Percentiles rank a stretch among this genome's conserved stretches.
Evolutionary conservation across 2,797 vertebrate species (phyloP).

Genomic region (Bucorvus abyssinicus): DNA sequence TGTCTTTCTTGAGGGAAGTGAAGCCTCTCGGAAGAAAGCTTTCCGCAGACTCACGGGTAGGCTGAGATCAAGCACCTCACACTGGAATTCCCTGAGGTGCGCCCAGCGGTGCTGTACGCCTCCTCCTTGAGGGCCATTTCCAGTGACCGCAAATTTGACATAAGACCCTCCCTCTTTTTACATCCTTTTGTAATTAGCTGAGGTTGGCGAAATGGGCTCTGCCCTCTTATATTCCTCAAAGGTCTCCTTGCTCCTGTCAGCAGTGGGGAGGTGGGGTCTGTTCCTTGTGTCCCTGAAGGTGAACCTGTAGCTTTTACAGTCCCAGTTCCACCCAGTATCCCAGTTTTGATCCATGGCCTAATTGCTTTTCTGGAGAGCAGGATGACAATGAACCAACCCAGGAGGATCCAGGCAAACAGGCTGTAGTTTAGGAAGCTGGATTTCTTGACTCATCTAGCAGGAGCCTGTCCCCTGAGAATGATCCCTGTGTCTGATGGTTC

Average conservation of each 20-base stretch:
- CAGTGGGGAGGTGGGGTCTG: neutral
- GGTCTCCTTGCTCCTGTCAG: neutral
- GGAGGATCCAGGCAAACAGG: constrained; percentile 31
- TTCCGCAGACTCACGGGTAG: neutral
- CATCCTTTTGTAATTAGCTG: neutral
- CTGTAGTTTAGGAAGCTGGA: constrained; percentile 16
- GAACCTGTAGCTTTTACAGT: neutral
- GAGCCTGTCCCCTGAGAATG: constrained; percentile 37
- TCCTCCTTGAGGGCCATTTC: neutral
- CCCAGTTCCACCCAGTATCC: neutral
- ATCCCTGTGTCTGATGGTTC: constrained; percentile 63
- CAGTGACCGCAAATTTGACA: neutral
- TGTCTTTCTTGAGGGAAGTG: neutral
- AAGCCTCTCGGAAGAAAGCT: neutral
- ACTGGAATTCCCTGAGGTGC: neutral
- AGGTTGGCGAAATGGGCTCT: neutral
- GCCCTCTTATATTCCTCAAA: neutral
- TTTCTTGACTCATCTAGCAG: constrained; percentile 36
- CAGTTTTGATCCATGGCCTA: neutral
- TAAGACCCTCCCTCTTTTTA: neutral
- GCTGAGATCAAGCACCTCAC: neutral
- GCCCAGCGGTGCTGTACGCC: neutral
- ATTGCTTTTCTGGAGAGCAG: constrained; percentile 14
- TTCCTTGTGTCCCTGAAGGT: neutral
- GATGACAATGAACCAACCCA: neutral